Base-by-base conservation (phyloP, 2,113 vertebrate genomes). In the Petaurus breviceps region DNA sequence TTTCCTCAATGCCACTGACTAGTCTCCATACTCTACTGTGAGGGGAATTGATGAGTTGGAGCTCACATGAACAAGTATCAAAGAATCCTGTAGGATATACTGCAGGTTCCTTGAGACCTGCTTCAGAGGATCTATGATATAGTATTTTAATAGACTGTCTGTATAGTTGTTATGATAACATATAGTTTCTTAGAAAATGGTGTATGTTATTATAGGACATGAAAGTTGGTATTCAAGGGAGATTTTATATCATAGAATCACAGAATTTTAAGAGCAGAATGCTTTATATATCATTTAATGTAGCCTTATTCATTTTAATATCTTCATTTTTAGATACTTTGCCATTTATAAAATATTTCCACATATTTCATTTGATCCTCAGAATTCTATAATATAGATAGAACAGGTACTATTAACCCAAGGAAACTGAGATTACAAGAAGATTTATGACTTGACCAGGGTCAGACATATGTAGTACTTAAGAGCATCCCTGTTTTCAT, bases 1-100 rank as follows among this genome's bases (percentile, higher is more conserved):
- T 92, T 84, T 95, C 92, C 91, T 89, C 14, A 49, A 77, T 90
- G 91, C 68, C 53, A 68, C 6, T 91, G 12, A 92, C 91, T 43
- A 12, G 95, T 9, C 0, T 24, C 11, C 47, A 53, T 25, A 54
- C 52, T 77, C 84, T 94, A 31, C 55, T 31, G 0, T 31, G 43
- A 22, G 91, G 91, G 51, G 8, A 57, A 16, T 89, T 84, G 37
- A 3, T 93, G 22, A 96, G 11, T 46, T 89, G 49, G 16, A 91
- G 51, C 16, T 51, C 94, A 95, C 47, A 92, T 89, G 23, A 84
- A 28, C 28, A 61, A 61, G 3, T 2, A 8, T 43, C 16, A 93
- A 12, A 92, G 68, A 43, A 43, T 84, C 7, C 14, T 43, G 0
- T 43, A 84, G 14, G 16, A 84, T 84, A n/a, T 22, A 84, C 16